Percentiles rank a stretch among this genome's conserved stretches.
These are phyloP conservation scores for Pachyrhynchus sulphureomaculatus DNA, from an alignment of 1,140 invertebrate species.

Conservation along the genomic window DNA sequence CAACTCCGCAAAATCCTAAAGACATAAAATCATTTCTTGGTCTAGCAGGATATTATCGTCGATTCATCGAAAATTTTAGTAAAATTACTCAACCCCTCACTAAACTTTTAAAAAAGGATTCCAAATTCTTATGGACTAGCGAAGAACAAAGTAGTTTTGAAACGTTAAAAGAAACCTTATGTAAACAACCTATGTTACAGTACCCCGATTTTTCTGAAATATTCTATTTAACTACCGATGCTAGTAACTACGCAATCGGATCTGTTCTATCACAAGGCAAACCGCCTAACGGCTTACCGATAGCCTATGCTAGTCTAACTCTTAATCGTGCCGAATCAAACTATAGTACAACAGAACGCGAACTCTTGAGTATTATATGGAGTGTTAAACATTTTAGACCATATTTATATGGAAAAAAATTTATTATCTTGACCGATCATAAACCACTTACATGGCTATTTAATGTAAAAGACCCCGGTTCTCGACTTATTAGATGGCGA, in stretches of 20 bases:
- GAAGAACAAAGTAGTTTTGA: constrained; percentile 30
- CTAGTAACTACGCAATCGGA: not conserved
- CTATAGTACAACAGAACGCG: constrained; percentile 7
- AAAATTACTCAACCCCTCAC: no score
- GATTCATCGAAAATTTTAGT: no score
- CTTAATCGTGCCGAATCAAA: constrained; percentile 12
- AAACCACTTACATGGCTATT: constrained; percentile 43
- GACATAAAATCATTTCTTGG: constrained; percentile 34
- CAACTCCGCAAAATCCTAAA: no score
- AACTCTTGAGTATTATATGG: constrained; percentile 40
- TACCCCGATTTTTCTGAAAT: constrained; percentile 46
- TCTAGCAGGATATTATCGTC: no score
- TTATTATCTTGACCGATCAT: constrained; percentile 35
- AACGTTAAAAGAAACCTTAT: constrained; percentile 14
- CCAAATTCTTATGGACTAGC: no score
- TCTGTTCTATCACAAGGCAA: no score
- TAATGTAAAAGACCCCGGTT: constrained; percentile 50
- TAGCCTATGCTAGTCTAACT: constrained; percentile 17
- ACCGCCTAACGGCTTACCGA: no score
- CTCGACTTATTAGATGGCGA: constrained; percentile 53
- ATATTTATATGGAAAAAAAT: constrained; percentile 35
- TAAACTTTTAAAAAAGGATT: no score
- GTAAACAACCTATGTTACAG: constrained; percentile 4
- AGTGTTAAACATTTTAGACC: no score
- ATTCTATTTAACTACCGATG: no score